phyloP scores from a whole-genome alignment of 2,888 invertebrate species.

The Polymixis lichenea region DNA sequence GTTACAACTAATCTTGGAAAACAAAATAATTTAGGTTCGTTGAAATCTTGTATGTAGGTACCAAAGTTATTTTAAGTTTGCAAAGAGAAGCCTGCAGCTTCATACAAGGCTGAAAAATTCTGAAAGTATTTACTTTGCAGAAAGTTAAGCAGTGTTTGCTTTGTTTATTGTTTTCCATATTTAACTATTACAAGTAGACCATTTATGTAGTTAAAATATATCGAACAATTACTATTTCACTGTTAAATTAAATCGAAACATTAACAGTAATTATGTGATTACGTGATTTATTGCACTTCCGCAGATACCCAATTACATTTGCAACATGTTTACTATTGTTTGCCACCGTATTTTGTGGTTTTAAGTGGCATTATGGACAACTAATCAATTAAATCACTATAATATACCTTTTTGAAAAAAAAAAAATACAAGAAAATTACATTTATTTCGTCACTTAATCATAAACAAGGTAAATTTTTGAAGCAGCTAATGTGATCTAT shows the following conservation, averaged over 20 bases:
- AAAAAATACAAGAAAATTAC: background rate
- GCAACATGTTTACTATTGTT: slow-evolving; percentile 21
- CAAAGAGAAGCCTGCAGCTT: slow-evolving; percentile 22
- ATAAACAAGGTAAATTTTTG: background rate
- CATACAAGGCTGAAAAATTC: slow-evolving; percentile 32
- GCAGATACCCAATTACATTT: slow-evolving; percentile 13
- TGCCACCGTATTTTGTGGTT: background rate
- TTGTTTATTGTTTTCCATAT: slow-evolving; percentile 14
- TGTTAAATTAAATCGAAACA: slow-evolving; percentile 20
- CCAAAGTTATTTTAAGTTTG: slow-evolving; percentile 22
- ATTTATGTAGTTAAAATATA: slow-evolving; percentile 13
- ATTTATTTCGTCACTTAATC: background rate
- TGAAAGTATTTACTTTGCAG: slow-evolving; percentile 22
- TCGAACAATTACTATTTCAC: slow-evolving; percentile 18
- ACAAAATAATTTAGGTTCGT: background rate
- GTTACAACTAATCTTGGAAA: background rate
- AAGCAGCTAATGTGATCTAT: background rate
- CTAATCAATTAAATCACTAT: background rate
- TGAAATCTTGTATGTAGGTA: background rate
- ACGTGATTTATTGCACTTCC: slow-evolving; percentile 38
- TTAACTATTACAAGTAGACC: background rate
- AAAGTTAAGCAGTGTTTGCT: slow-evolving; percentile 34
- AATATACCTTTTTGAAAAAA: background rate
- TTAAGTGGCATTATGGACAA: background rate
- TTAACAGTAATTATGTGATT: slow-evolving; percentile 30